Conservation (phyloP, 1,140 invertebrate species). For the Drosophila asahinai region DNA sequence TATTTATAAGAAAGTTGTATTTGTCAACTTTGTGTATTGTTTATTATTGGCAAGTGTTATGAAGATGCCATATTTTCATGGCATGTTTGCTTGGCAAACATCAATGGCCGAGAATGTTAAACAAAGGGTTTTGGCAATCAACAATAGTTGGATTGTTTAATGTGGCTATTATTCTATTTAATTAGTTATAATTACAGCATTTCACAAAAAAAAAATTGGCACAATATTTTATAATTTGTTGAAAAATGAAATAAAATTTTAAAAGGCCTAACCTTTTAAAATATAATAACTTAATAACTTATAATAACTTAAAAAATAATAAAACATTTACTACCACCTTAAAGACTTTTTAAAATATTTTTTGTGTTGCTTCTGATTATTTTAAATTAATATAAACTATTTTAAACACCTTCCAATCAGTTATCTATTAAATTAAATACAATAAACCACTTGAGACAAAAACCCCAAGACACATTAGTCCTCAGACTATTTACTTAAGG, state of each 20-base stretch:
- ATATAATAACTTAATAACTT: too few relatives aligned
- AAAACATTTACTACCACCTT: too few relatives aligned
- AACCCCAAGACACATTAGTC: constrained; percentile 1
- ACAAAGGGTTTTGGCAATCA: not conserved
- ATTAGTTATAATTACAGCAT: not conserved
- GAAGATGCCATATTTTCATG: not conserved
- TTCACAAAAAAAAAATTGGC: not conserved
- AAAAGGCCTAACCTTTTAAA: too few relatives aligned
- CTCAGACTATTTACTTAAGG: not conserved
- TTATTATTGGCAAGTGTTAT: constrained; percentile 9
- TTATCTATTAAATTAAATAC: not conserved
- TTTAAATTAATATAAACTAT: too few relatives aligned
- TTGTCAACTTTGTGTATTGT: constrained; percentile 5
- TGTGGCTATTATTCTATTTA: not conserved
- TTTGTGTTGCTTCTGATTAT: too few relatives aligned
- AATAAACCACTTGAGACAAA: constrained; percentile 5
- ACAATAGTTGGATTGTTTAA: not conserved
- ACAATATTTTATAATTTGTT: too few relatives aligned
- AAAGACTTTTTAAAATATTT: too few relatives aligned
- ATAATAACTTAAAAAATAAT: too few relatives aligned
- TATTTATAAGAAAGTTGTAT: constrained; percentile 6
- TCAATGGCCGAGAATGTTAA: not conserved
- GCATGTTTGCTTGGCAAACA: constrained; percentile 1
- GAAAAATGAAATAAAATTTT: too few relatives aligned
- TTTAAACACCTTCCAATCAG: too few relatives aligned